Evolutionary conservation across 2,888 invertebrate genomes (phyloP), one percentile per base, ranked within the genome.

Genomic region (Tachystola acroxantha): DNA sequence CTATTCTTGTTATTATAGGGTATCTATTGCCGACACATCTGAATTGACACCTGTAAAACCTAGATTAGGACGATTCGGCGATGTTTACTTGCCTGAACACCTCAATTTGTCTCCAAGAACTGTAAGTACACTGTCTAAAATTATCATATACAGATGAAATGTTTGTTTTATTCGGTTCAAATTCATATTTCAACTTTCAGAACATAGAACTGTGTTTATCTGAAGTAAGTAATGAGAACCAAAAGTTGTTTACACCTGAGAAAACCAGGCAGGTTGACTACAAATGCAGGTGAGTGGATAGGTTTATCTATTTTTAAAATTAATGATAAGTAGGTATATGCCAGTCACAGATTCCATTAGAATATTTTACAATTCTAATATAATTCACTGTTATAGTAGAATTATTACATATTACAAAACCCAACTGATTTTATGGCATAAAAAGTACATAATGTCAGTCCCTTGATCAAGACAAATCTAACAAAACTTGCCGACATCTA

Each of bases 31-130:
- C 14, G 69, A 71, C 51, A 56, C 66, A n/a, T 53, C 74, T 14
- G 57, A 46, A 36, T 43, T 63, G 37, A 79, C 82, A 11, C 84
- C 85, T 27, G 61, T 74, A 29, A 81, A 79, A 51, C 72, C 77
- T 33, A 71, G 76, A 57, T 63, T 88, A 36, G 75, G 85, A 37
- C 72, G 57, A 61, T 85, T 88, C 56, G 57, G 71, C 28, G 85
- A 82, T 71, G 64, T 72, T 68, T 84, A 85, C 65, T 88, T 86
- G 24, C 87, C 86, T 37, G 76, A 84, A 62, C 85, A 87, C 62
- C 74, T 88, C 32, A 82, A 88, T 64, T 64, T 75, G 57, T 77
- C 86, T 42, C 82, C 87, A 37, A 75, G 59, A 64, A 56, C 59
- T 53, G 88, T 88, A 68, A 78, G 86, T 75, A 45, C n/a, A 24